Percentiles rank a stretch among this genome's conserved stretches.
Conservation (phyloP, 2,888 invertebrate species). For the Scaptomyza cyrtandrae region DNA sequence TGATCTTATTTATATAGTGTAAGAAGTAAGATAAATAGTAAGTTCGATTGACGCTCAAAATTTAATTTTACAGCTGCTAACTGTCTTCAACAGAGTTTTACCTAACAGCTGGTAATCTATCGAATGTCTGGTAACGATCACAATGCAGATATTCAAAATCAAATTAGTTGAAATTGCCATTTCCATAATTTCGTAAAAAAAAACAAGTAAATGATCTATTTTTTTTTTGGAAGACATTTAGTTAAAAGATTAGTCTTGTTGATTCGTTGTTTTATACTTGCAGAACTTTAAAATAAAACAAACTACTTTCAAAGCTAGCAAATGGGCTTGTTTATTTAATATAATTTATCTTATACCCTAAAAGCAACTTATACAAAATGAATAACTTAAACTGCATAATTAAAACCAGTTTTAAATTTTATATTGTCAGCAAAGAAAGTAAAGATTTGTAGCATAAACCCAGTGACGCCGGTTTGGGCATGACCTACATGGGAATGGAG, state of each 20-base stretch:
- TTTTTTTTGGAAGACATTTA: no score
- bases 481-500: conserved; percentile 47
- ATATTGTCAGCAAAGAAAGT: conserved; percentile 23
- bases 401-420: conserved; percentile 43
- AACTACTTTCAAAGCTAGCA: no score
- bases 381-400: conserved; percentile 2
- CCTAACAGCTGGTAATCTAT: conserved; percentile 24
- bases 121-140: neutral
- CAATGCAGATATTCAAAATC: no score
- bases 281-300: no score
- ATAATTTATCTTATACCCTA: neutral
- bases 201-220: no score
- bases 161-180: no score
- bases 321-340: no score
- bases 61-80: conserved; percentile 2
- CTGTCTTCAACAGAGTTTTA: neutral
- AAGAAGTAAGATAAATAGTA: neutral
- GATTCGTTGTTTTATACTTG: no score
- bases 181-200: no score
- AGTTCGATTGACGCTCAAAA: neutral
- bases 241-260: no score
- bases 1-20: no score
- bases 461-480: conserved; percentile 27
- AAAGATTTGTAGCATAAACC: conserved; percentile 9
- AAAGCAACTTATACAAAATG: neutral